Base-by-base conservation (phyloP, 2,797 vertebrate genomes). In the Pachyuromys duprasi region DNA sequence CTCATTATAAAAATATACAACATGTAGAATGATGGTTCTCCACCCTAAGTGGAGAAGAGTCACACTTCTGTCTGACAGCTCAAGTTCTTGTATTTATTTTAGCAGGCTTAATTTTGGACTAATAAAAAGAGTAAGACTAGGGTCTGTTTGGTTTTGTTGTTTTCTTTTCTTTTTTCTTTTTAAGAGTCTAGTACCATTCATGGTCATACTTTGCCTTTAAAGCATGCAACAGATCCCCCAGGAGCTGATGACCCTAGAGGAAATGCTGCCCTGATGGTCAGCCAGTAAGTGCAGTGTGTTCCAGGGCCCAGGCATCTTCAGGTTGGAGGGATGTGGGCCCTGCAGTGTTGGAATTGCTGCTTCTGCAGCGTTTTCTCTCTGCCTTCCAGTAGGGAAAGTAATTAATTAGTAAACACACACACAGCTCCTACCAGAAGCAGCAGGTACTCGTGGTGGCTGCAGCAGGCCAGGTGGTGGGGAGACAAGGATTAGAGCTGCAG, bases 1-100 rank as follows among this genome's bases (percentile, higher is more conserved):
- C 96, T 98, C 86, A 92, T 83, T 98, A 91, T 97, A 95, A 91
- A 96, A 94, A 90, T 89, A 69, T 67, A 81, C 42, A 93, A 95
- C 94, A 94, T 80, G 14, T 70, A 93, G 91, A 79, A 93, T 92
- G 90, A 74, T 93, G 60, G 60, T 96, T 97, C 94, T 98, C 90
- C 90, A 12, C 93, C 65, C 4, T 86, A 70, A 86, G 93, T 0
- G 0, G 31, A 72, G 96, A 94, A 94, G 13, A 96, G 55, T 96
- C 78, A 67, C 87, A 55, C 82, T 94, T 2, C 36, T 82, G 80
- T 97, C 75, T 82, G 84, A 72, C 95, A 92, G 81, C 97, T 97
- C 95, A 93, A 92, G 88, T 95, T 97, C 53, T 70, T 96, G 39
- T 28, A 42, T 42, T 79, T 79, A 79, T 24, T 69, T 69, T 72